Base-by-base conservation (phyloP, 2,113 vertebrate genomes). In the Brachyhypopomus gauderio region DNA sequence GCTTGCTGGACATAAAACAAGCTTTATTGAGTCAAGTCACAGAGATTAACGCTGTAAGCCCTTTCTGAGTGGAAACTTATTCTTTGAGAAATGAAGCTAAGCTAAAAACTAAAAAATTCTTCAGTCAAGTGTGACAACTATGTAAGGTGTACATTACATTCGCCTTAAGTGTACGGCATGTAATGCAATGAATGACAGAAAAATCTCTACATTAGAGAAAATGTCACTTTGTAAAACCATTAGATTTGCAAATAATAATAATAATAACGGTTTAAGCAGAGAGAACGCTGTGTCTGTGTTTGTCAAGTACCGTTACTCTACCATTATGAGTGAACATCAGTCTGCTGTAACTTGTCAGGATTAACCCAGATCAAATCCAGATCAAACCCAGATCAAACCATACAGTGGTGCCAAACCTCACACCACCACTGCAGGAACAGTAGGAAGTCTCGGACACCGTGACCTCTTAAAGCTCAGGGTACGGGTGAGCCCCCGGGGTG, bases 341-440 rank as follows among this genome's bases (percentile, higher is more conserved):
- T 77, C 56, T 36, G 30, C 85, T 79, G 81, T 77, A 86, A 86
- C 86, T 88, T 88, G 86, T 66, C 73, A 79, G 90, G 89, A 93
- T 93, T 92, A 92, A 80, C 79, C 75, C 69, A 86, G 91, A 92
- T 92, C 86, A 87, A 85, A 59, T 27, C 66, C 86, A 87, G 89
- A 91, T 92, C 86, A 87, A 85, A 59, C 30, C 66, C 86, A 87
- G 89, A 91, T 85, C 84, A 90, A 93, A 90, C 86, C 87, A 85
- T 81, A 73, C 56, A 58, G 59, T 88, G 80, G 9, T 80, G 85
- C 89, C 88, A 89, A 92, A 92, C 87, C 88, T 85, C 87, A 87
- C 83, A 83, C 81, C 85, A 85, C 85, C 78, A 93, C 90, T 92
- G 92, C 87, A 80, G 90, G 77, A 85, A 52, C 45, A 52, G 14